A percentile compares a stretch with the other conserved stretches of the same genome.
These are phyloP conservation scores for Muntiacus reevesi DNA, from an alignment of 2,113 vertebrate species.

Conservation along the genomic window DNA sequence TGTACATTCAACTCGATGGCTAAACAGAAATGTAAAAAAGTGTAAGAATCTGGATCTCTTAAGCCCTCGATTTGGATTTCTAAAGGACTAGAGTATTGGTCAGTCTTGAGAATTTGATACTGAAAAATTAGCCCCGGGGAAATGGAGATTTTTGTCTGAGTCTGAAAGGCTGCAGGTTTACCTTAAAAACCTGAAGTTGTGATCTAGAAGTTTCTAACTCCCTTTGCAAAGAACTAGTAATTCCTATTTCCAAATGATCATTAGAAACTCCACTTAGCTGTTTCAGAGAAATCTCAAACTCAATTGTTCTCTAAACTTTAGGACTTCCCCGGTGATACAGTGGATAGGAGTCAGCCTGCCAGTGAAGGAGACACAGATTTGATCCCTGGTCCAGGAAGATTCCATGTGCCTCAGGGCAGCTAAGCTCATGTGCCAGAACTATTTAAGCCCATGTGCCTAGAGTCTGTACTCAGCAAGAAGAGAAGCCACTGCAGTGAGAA, in stretches of 20 bases:
- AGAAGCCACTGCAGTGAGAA: neutral
- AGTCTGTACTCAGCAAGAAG: neutral
- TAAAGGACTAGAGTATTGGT: neutral
- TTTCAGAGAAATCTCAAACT: conserved; percentile 4
- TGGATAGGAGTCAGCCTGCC: neutral
- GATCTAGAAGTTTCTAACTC: neutral
- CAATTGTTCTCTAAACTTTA: neutral
- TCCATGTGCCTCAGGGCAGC: neutral
- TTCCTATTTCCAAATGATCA: conserved; percentile 1
- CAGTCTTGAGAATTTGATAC: neutral
- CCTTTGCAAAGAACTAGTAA: neutral
- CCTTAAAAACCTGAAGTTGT: neutral
- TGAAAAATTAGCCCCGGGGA: neutral
- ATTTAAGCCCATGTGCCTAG: neutral
- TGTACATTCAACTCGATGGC: neutral
- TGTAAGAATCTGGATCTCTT: conserved; percentile 1
- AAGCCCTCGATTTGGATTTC: neutral
- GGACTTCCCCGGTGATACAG: neutral
- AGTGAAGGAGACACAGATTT: neutral
- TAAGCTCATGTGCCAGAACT: rapidly evolving
- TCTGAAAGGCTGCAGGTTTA: neutral
- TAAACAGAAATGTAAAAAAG: neutral
- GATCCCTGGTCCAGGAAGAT: neutral
- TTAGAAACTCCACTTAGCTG: neutral
- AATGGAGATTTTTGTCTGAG: neutral